Conservation (phyloP, 2,888 invertebrate genomes). For the Idaea dimidiata region DNA sequence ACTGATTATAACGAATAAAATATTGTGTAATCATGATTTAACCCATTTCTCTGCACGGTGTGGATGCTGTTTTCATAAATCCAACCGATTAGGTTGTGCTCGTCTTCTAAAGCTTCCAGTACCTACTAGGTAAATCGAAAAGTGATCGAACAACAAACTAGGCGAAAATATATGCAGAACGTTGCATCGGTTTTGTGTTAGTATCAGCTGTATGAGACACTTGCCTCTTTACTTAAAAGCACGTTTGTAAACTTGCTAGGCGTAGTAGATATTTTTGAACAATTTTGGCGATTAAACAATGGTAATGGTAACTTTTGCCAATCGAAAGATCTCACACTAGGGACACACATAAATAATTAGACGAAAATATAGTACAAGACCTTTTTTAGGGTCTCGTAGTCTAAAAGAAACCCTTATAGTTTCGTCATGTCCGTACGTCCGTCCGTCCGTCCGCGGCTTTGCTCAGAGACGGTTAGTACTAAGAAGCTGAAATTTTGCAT, state of each 20-base stretch:
- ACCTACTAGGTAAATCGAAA: constrained; percentile 3
- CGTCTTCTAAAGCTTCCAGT: not conserved
- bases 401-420: too few species aligned
- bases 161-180: constrained; percentile 3
- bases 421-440: too few species aligned
- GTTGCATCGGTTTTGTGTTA: not conserved
- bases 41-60: not conserved
- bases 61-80: not conserved
- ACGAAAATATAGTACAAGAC: too few species aligned
- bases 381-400: too few species aligned
- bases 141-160: not conserved
- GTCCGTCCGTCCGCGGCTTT: too few species aligned
- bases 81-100: not conserved
- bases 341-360: too few species aligned
- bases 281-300: too few species aligned
- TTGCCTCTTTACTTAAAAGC: not conserved
- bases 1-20: too few species aligned
- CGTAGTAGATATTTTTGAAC: not conserved
- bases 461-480: too few species aligned
- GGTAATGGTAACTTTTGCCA: too few species aligned
- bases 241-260: not conserved
- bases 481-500: too few species aligned
- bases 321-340: too few species aligned
- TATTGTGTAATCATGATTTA: not conserved
- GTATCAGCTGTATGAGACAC: not conserved